Conservation (phyloP, 1,140 invertebrate species). For the Neoseiulus cucumeris region DNA sequence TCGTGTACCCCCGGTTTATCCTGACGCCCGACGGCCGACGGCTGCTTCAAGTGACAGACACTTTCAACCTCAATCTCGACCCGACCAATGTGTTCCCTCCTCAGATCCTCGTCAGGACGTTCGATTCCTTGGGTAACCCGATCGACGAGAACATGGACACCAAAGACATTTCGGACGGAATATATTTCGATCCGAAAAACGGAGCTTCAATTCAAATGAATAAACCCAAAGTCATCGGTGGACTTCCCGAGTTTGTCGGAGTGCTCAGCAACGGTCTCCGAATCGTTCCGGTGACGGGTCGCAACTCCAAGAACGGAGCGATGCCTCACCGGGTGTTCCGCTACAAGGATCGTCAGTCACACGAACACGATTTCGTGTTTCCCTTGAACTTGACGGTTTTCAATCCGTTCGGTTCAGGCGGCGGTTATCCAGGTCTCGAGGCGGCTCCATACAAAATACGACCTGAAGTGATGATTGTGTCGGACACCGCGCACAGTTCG, state of each 20-base stretch:
- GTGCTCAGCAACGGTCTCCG: not conserved
- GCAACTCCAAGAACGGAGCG: not conserved
- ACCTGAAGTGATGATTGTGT: not conserved
- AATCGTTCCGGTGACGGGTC: constrained; percentile 1
- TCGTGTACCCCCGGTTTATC: not conserved
- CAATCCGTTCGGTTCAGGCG: not conserved
- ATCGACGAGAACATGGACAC: constrained; percentile 10
- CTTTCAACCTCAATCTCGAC: constrained; percentile 1
- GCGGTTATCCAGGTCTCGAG: not conserved
- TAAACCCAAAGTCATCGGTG: not conserved
- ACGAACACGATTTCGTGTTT: constrained; percentile 1
- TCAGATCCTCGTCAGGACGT: constrained; percentile 5
- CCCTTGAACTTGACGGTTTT: not conserved
- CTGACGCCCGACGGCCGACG: not conserved
- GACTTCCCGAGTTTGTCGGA: not conserved
- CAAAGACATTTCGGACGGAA: not conserved
- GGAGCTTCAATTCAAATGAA: not conserved
- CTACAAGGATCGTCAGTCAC: constrained; percentile 4
- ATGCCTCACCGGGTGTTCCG: not conserved
- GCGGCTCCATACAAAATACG: not conserved
- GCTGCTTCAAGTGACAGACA: not conserved
- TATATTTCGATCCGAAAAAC: constrained; percentile 9
- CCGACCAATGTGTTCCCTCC: constrained; percentile 10
- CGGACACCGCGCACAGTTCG: not conserved
- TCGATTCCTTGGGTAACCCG: not conserved